Base-by-base conservation (phyloP, 1,140 invertebrate genomes). In the Aphaenogaster rudis region DNA sequence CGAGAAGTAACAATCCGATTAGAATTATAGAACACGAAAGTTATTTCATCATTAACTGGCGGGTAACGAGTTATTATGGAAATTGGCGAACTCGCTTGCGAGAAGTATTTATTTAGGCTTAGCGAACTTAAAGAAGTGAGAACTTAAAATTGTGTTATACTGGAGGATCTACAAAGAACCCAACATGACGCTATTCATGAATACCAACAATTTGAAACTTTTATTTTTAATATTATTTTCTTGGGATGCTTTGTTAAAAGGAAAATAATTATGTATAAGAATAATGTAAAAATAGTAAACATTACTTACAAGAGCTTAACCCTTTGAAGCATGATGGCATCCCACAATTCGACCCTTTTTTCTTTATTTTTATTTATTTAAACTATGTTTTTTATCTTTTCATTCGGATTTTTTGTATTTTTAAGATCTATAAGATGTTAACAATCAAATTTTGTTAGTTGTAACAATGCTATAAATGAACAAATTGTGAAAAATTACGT, bases 21-120 rank as follows among this genome's bases (percentile, higher is more conserved):
- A 61, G 54, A 61, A 76, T 74, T 52, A 28, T 28, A 61, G 17
- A 76, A 59, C 67, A 42, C 52, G 2, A 82, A 84, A 84, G 28
- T 84, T 61, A 76, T 48, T 57, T 61, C 52, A 28, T 61, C 67
- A 28, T 67, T 74, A 61, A 74, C 45, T 76, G 4, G 13, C 8
- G 36, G 8, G 17, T 72, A 84, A 71, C 50, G 21, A 21, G 63
- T 63, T 76, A 63, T 84, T 61, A 74, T 50, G 42, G 80, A 84
- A 48, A 74, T 59, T 71, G 54, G 17, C 4, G 2, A 82, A 82
- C 17, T 82, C 67, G 28, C 7, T 21, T 15, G 5, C 33, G 28
- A 54, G 13, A 76, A 76, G 67, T 74, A 42, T 74, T 69, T 61
- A 82, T 59, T 74, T 59, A 72, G 15, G 21, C 52, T 59, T 33